Evolutionary conservation across 2,888 invertebrate genomes (phyloP), one percentile per base, ranked within the genome.

Genomic region (Tetragonula carbonaria): DNA sequence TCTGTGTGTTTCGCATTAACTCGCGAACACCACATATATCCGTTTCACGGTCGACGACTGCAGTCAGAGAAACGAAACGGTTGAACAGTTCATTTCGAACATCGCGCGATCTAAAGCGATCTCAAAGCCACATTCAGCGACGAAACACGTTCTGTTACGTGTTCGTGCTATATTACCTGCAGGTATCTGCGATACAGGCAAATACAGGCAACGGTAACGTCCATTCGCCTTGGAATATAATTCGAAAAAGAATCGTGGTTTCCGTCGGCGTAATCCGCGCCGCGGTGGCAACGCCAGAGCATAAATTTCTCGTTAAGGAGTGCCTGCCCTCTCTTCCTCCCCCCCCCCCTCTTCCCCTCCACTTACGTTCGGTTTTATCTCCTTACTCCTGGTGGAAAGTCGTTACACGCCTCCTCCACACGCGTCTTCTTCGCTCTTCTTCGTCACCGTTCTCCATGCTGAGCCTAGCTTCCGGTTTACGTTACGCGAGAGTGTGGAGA

Each of bases 281-380:
- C 18, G 51, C 62, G 63, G 67, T 68, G 59, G 65, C 67, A 67
- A 72, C 80, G 73, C 21, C 33, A 71, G 71, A 68, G 75, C 80
- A 87, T 87, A 87, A 87, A 87, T 87, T 83, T 70, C 78, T 87
- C 87, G 87, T 87, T 87, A 87, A 85, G 82, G 78, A 81, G 80
- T 80, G 77, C 78, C 65, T 14, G 6, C 82, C 78, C 5, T 38
- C 38, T 28, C 28, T 28, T 28, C 38, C 38, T 5, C 38, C 0
- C 38, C 45, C n/a, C 45, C 82, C 23, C 23, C 23, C 23, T 23
- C 23, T 23, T 23, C 23, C 23, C 77, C 38, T 38, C 38, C 38
- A 33, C 38, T 8, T 45, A 77, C 76, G 75, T 80, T 83, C 76
- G 74, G 77, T 68, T 87, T 84, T 84, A 84, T 84, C 74, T 80